Conservation (phyloP, 2,888 invertebrate species). For the Iphiclides podalirius region DNA sequence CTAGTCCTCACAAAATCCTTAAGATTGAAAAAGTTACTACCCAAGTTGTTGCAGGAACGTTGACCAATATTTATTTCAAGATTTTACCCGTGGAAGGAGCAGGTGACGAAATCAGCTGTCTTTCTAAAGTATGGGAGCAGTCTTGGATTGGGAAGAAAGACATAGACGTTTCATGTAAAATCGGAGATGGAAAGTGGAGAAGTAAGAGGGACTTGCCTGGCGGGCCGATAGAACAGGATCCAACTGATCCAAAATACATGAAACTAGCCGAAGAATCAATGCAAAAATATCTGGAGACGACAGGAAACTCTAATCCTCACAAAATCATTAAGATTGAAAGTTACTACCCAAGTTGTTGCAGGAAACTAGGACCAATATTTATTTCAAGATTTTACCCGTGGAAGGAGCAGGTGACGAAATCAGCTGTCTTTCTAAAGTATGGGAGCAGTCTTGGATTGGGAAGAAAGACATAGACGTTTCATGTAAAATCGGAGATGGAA, state of each 20-base stretch:
- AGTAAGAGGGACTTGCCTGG: conserved; percentile 33
- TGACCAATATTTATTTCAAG: conserved; percentile 43
- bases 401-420: conserved; percentile 34
- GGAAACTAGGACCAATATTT: conserved; percentile 42
- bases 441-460: conserved; percentile 36
- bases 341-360: conserved; percentile 38
- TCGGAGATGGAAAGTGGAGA: conserved; percentile 13
- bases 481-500: conserved; percentile 25
- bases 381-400: conserved; percentile 41
- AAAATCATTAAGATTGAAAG: conserved; percentile 42
- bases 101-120: conserved; percentile 34
- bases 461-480: conserved; percentile 35
- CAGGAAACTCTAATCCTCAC: conserved; percentile 33
- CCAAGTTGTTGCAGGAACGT: conserved; percentile 41
- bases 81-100: conserved; percentile 39
- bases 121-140: conserved; percentile 39
- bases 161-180: conserved; percentile 34
- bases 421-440: conserved; percentile 39
- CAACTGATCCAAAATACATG: conserved; percentile 35
- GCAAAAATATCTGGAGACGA: conserved; percentile 36
- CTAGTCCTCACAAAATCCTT: conserved; percentile 34
- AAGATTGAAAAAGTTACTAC: conserved; percentile 41
- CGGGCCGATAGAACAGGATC: conserved; percentile 27
- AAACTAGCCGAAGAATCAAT: conserved; percentile 44
- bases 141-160: conserved; percentile 37